Conservation (phyloP, 2,113 vertebrate species). For the Melanotaenia duboulayi region DNA sequence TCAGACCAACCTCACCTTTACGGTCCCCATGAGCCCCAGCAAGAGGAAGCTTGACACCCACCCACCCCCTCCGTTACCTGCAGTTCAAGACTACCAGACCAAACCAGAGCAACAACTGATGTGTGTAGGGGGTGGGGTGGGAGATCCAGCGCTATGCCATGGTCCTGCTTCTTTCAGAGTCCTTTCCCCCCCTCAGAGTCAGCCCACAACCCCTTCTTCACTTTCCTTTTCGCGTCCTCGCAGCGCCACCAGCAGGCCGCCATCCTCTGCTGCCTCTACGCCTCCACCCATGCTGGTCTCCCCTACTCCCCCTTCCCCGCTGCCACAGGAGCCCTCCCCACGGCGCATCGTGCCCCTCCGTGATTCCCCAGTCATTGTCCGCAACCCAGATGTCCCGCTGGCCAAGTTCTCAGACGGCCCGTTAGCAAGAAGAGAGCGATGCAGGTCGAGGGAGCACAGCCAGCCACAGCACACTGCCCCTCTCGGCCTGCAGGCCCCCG, state of each 20-base stretch:
- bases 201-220: constrained; percentile 80
- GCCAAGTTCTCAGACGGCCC: constrained; percentile 89
- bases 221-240: constrained; percentile 80
- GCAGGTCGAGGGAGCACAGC: constrained; percentile 75
- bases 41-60: constrained; percentile 87
- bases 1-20: constrained; percentile 92
- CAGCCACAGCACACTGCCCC: constrained; percentile 69
- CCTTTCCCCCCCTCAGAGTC: constrained; percentile 84
- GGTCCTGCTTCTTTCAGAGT: constrained; percentile 82
- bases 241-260: constrained; percentile 80
- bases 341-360: constrained; percentile 88
- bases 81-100: constrained; percentile 73
- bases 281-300: constrained; percentile 88
- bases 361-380: constrained; percentile 92
- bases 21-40: constrained; percentile 93
- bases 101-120: constrained; percentile 77
- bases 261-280: constrained; percentile 81
- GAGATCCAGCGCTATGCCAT: constrained; percentile 65
- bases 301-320: constrained; percentile 84
- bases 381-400: constrained; percentile 92
- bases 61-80: constrained; percentile 66
- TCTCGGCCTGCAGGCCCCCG: constrained; percentile 86
- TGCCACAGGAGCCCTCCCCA: constrained; percentile 88
- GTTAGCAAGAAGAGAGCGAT: constrained; percentile 72
- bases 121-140: constrained; percentile 44